Evolutionary conservation across 2,797 vertebrate species (phyloP).

Genomic region (Heliangelus exortis): DNA sequence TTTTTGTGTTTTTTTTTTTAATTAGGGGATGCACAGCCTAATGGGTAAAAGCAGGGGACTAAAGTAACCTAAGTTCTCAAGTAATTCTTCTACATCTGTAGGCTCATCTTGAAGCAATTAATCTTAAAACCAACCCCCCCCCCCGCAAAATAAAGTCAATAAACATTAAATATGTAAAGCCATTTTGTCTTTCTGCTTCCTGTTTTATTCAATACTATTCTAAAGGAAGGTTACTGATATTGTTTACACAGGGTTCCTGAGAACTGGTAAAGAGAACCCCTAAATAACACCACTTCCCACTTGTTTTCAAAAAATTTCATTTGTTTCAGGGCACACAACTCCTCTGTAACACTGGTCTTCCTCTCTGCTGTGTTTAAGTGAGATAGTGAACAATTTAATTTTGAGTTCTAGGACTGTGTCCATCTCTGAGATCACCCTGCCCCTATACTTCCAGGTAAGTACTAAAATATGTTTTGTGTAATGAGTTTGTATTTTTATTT

Average conservation of each 20-base stretch:
- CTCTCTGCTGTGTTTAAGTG: neutral
- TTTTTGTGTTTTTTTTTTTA: neutral
- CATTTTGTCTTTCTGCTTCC: constrained; percentile 28
- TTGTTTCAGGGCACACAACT: neutral
- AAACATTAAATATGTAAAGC: constrained; percentile 64
- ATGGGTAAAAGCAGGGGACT: neutral
- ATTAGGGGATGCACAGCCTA: neutral
- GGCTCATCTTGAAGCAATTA: constrained; percentile 36
- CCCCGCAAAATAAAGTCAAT: constrained; percentile 38
- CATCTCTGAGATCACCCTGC: constrained; percentile 28
- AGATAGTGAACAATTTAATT: neutral
- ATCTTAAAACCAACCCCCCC: constrained; percentile 6
- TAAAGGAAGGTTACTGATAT: neutral
- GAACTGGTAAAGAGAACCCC: neutral
- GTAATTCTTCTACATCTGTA: neutral
- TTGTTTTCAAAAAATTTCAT: neutral
- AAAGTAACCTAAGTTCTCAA: neutral
- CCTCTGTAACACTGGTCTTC: neutral
- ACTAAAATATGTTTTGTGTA: constrained; percentile 44
- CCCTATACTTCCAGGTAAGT: constrained; percentile 65
- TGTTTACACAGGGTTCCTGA: neutral
- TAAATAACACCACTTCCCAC: neutral
- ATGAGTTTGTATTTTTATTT: constrained; percentile 60
- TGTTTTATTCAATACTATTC: constrained; percentile 29
- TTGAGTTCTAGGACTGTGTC: constrained; percentile 2